Base-by-base conservation (phyloP, 2,113 vertebrate genomes). In the Ctenodactylus gundi region DNA sequence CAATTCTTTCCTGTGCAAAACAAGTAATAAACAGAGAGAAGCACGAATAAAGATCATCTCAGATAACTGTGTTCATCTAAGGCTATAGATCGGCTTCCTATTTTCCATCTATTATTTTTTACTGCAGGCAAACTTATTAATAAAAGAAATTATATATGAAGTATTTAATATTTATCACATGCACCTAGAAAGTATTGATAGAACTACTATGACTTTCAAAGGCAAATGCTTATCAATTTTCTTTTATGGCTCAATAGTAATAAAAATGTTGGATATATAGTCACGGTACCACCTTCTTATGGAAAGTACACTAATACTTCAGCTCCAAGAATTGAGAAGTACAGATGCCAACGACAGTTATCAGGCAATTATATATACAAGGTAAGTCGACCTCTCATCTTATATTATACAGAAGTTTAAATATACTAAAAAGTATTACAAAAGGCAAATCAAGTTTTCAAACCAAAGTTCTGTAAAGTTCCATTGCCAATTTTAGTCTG, bases 1-100 rank as follows among this genome's bases (percentile, higher is more conserved):
- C 91, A 99, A 97, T 92, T 99, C 98, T 49, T 98, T 97, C 94
- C 99, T 99, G 89, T 83, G 46, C 62, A 94, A 98, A 98, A 70
- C n/a, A 97, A 97, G 77, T 85, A 96, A 95, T 90, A 96, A 95
- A 97, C 1, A 96, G 88, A 85, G 75, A 97, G 88, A 96, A 88
- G 62, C n/a, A 91, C 55, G 62, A 96, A 94, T 75, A 96, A 70
- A 58, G 82, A 90, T 81, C 25, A 96, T 9, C 20, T 94, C 67
- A 34, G 2, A 96, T 94, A 97, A 90, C 0, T 84, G 15, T 58
- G 72, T 91, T 96, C 39, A 96, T 87, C 85, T 94, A 93, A 83
- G 58, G 84, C 93, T 95, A 94, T 7, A 97, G 67, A 97, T 92
- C 2, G 7, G 41, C 17, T 97, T 97, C 67, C 72, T 94, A 87